These are phyloP conservation scores for Bombus soroeensis DNA, from an alignment of 1,140 invertebrate genomes.

Conservation along the genomic window DNA sequence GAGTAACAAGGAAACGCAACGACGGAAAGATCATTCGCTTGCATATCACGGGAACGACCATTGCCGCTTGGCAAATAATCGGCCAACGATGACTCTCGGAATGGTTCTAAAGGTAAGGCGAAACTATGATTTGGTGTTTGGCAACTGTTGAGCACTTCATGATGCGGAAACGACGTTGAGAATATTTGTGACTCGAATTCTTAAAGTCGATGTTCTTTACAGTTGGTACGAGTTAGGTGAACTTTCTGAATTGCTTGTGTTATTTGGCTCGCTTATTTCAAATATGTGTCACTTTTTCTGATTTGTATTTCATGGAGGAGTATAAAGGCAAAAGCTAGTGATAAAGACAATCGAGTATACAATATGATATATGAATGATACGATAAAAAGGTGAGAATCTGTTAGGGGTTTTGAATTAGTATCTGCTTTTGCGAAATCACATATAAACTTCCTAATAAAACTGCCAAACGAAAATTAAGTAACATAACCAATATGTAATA, in stretches of 20 bases:
- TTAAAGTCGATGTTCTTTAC: neutral
- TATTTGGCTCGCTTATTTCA: neutral
- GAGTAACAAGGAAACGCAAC: slow-evolving; percentile 11
- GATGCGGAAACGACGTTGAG: neutral
- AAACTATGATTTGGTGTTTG: neutral
- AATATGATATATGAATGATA: too few relatives aligned
- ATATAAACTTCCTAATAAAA: neutral
- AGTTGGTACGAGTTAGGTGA: neutral
- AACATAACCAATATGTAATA: neutral
- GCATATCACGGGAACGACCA: neutral
- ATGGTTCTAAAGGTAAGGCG: neutral
- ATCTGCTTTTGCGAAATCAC: neutral
- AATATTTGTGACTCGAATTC: neutral
- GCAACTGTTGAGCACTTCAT: neutral
- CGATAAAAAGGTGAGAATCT: neutral
- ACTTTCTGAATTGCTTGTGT: neutral
- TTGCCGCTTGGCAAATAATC: neutral
- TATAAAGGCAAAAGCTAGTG: neutral
- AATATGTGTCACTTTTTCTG: neutral
- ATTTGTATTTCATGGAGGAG: neutral
- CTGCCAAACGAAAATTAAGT: neutral
- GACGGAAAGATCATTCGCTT: neutral
- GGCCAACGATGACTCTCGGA: too few relatives aligned
- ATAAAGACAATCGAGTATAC: too few relatives aligned
- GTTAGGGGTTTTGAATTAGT: neutral